phyloP scores from a whole-genome alignment of 2,113 vertebrate genomes.

The Carassius gibelio region DNA sequence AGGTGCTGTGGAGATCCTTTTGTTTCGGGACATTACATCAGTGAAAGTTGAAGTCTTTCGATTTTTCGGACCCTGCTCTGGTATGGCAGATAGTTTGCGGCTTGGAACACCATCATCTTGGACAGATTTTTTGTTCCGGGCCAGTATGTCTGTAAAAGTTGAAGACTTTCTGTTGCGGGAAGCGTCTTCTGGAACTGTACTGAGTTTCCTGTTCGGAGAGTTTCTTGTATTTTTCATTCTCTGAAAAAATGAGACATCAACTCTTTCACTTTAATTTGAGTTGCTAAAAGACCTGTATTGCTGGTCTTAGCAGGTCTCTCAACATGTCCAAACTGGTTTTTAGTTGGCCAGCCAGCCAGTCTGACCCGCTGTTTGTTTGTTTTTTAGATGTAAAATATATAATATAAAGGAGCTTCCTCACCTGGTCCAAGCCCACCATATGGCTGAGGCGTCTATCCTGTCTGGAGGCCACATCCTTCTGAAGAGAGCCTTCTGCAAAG shows the following conservation, averaged over 20 bases:
- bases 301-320: background rate
- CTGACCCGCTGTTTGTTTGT: background rate
- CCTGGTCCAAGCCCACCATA: constrained; percentile 77
- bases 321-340: background rate
- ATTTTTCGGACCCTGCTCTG: constrained; percentile 51
- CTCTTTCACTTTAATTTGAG: background rate
- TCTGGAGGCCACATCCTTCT: constrained; percentile 65
- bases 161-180: constrained; percentile 63
- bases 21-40: constrained; percentile 67
- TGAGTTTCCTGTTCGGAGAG: constrained; percentile 55
- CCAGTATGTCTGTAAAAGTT: constrained; percentile 66
- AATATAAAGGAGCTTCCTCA: constrained; percentile 44
- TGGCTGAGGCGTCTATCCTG: constrained; percentile 73
- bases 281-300: background rate
- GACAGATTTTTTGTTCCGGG: constrained; percentile 59
- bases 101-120: constrained; percentile 56
- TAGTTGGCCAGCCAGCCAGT: background rate
- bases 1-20: constrained; percentile 56
- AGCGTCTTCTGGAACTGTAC: constrained; percentile 56
- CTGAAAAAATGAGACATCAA: constrained; percentile 55
- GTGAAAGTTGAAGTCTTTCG: constrained; percentile 70
- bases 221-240: constrained; percentile 64
- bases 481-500: constrained; percentile 56
- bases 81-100: constrained; percentile 60
- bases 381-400: background rate